Base-by-base conservation (phyloP, 2,113 vertebrate species). In the Tupaia tana region DNA sequence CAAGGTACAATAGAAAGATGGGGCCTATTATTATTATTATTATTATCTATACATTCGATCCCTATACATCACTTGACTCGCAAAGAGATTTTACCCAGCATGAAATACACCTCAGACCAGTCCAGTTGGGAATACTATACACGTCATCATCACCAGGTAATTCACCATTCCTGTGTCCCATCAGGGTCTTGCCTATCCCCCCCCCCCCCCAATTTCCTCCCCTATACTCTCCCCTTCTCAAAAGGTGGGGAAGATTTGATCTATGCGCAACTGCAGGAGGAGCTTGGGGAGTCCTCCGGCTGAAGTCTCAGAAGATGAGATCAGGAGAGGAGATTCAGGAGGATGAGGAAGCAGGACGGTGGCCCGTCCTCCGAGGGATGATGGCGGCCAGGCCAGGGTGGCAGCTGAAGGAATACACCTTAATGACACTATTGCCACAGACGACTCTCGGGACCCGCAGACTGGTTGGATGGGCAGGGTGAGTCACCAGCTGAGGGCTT, bases 201-300 rank as follows among this genome's bases (percentile, higher is more conserved):
- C 43, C 43, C 43, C 5, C 43, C 43, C 43, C 43, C 43, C 43
- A 43, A 5, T 43, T 43, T 43, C 43, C 43, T 43, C 43, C 43
- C 43, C 43, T 43, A 43, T 43, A 43, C 43, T 43, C 43, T 43
- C 43, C 43, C 43, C 43, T 43, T 43, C 43, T 43, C 43, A 43
- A 43, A 43, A 43, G 43, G 43, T 43, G 43, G 73, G 67, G 25
- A 73, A 64, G 64, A 7, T 5, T 9, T 13, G 13, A 52, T 64
- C 43, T 0, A 0, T 0, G 66, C 9, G 43, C 0, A 0, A 25
- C 25, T 3, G 7, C 1, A 3, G n/a, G 3, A 90, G 73, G 43
- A 61, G 29, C 6, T 63, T 25, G 43, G 31, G 8, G 52, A 9
- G 9, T 9, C 54, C n/a, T 34, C 27, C 0, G 79, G 27, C 27